phyloP scores from a whole-genome alignment of 2,797 vertebrate species.

The Otus scops region DNA sequence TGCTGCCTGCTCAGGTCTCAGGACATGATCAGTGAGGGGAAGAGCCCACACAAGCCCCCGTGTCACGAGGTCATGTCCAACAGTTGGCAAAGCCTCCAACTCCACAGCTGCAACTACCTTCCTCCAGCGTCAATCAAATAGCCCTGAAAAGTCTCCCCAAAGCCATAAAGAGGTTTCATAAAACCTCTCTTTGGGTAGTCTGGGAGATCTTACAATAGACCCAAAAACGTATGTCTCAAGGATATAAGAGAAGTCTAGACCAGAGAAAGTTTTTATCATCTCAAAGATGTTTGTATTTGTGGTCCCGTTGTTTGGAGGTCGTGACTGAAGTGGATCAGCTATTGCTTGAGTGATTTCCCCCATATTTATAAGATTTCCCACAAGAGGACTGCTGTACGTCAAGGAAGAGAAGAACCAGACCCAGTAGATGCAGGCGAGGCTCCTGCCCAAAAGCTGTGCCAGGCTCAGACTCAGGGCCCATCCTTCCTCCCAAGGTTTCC shows the following conservation, averaged over 20 bases:
- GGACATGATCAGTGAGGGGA: neutral
- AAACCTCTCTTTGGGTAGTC: neutral
- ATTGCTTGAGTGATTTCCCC: neutral
- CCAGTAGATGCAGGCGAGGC: accelerated
- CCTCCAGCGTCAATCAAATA: neutral
- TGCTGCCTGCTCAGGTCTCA: neutral
- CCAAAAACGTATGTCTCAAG: accelerated
- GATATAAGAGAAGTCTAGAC: neutral
- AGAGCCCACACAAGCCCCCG: neutral
- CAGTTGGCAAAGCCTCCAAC: neutral
- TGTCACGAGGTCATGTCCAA: too few relatives aligned
- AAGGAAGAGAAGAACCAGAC: neutral
- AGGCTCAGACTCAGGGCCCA: neutral
- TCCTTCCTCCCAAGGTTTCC: neutral
- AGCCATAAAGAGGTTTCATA: neutral
- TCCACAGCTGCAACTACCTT: neutral
- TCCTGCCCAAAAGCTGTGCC: neutral
- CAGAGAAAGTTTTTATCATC: neutral
- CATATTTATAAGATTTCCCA: neutral
- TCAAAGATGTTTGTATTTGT: neutral
- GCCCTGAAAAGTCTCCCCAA: neutral
- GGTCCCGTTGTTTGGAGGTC: neutral
- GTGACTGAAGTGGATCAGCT: neutral
- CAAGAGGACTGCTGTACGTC: accelerated
- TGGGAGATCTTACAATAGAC: neutral